Percentiles rank a stretch among this genome's conserved stretches.
Evolutionary conservation across 2,888 invertebrate species (phyloP).

Genomic region (Spilosoma lubricipeda): DNA sequence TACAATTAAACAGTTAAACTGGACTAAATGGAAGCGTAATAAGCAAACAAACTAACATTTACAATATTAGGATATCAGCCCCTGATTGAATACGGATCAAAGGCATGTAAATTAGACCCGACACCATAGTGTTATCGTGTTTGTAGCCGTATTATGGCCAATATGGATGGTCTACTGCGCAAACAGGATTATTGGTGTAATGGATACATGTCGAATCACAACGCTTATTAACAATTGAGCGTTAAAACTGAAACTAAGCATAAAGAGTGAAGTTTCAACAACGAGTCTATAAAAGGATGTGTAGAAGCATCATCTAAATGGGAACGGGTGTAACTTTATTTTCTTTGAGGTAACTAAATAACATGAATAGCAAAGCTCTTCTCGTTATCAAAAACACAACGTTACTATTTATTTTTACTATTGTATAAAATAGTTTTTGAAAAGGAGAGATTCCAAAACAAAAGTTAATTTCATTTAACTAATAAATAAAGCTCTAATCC

Average conservation of each 20-base stretch:
- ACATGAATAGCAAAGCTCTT: neutral
- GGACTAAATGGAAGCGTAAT: neutral
- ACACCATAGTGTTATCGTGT: neutral
- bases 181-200: neutral
- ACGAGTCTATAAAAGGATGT: too few relatives aligned
- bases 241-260: neutral
- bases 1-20: neutral
- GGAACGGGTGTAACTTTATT: too few relatives aligned
- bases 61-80: neutral
- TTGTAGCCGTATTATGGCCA: neutral
- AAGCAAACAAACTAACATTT: neutral
- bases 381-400: neutral
- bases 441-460: too few relatives aligned
- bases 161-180: neutral
- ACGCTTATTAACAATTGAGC: neutral
- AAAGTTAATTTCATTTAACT: too few relatives aligned
- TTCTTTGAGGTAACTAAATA: neutral
- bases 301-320: too few relatives aligned
- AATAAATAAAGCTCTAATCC: too few relatives aligned
- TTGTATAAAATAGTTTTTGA: too few relatives aligned
- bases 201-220: neutral
- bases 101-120: neutral
- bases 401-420: too few relatives aligned
- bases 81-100: neutral
- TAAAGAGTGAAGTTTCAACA: neutral